Conservation (phyloP, 2,113 vertebrate genomes). For the Mugil cephalus region DNA sequence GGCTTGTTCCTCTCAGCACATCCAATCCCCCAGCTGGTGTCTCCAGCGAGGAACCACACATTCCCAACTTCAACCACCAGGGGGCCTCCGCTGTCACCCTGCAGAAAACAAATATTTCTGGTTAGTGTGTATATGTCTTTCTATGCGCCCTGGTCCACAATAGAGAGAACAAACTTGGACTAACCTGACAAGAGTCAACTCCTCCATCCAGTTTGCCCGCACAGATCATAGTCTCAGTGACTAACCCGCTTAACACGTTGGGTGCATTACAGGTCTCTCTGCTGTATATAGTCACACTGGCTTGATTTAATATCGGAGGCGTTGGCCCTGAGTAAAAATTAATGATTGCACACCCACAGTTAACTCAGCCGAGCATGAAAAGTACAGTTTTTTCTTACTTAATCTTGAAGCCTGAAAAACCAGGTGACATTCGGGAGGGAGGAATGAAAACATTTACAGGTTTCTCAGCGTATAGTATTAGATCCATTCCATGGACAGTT, state of each 20-base stretch:
- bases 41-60: constrained; percentile 92
- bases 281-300: constrained; percentile 84
- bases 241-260: constrained; percentile 73
- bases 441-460: not conserved
- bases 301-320: constrained; percentile 84
- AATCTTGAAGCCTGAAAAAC: constrained; percentile 10
- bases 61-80: constrained; percentile 83
- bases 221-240: constrained; percentile 91
- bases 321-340: constrained; percentile 74
- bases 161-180: not conserved
- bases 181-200: constrained; percentile 92
- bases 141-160: not conserved
- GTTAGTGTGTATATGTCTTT: not conserved
- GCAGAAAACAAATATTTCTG: constrained; percentile 32
- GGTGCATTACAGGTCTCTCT: constrained; percentile 77
- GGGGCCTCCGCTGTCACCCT: constrained; percentile 97
- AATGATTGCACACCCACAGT: not conserved
- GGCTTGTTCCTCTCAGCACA: constrained; percentile 87
- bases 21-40: constrained; percentile 92
- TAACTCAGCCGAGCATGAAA: constrained; percentile 18
- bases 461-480: not conserved
- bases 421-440: not conserved
- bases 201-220: constrained; percentile 87
- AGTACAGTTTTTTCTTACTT: not conserved
- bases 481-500: not conserved